phyloP scores from a whole-genome alignment of 2,113 vertebrate genomes.

The Syngnathus typhle region DNA sequence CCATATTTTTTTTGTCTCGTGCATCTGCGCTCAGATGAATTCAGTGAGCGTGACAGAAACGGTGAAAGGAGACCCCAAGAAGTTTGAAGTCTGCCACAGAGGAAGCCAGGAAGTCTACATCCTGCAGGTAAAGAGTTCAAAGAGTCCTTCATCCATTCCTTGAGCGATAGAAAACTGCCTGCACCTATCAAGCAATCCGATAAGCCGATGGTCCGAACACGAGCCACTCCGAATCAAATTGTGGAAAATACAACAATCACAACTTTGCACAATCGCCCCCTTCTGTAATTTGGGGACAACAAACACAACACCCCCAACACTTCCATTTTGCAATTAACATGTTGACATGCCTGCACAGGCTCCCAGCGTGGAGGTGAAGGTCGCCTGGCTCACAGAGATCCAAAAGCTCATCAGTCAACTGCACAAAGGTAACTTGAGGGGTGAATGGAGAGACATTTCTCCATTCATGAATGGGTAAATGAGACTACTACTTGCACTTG shows the following conservation, averaged over 20 bases:
- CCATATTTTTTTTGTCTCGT: too few species aligned
- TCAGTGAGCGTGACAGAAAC: conserved; percentile 89
- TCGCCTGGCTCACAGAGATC: conserved; percentile 87
- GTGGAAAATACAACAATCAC: too few species aligned
- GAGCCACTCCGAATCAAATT: too few species aligned
- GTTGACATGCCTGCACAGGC: conserved; percentile 69
- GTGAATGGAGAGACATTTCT: conserved; percentile 71
- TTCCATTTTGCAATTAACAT: too few species aligned
- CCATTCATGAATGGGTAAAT: not conserved
- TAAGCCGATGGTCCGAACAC: too few species aligned
- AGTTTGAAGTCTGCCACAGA: conserved; percentile 95
- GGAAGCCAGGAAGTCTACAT: conserved; percentile 89
- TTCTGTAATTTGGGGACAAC: too few species aligned
- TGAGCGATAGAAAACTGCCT: too few species aligned
- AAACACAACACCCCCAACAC: too few species aligned
- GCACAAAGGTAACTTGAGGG: conserved; percentile 64
- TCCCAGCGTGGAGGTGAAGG: conserved; percentile 84
- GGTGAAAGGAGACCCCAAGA: conserved; percentile 89
- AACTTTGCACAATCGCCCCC: too few species aligned
- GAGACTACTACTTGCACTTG: not conserved
- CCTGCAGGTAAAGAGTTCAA: conserved; percentile 75
- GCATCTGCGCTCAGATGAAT: conserved; percentile 76
- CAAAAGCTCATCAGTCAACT: conserved; percentile 84
- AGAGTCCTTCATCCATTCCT: too few species aligned
- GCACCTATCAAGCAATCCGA: too few species aligned